Conservation (phyloP, 2,888 invertebrate genomes). For the Dioctria rufipes region DNA sequence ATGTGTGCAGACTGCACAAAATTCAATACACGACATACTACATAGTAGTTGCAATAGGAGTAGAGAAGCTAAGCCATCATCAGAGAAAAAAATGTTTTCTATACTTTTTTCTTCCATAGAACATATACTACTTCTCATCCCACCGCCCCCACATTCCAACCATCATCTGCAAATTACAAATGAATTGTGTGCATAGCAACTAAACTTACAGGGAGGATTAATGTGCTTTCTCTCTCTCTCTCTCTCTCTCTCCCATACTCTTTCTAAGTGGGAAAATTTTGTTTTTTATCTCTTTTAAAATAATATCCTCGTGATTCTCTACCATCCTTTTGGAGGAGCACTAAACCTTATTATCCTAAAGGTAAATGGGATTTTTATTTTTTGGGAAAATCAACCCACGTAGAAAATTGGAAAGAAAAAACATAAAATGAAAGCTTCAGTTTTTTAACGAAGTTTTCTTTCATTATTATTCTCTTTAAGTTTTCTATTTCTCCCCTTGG, state of each 20-base stretch:
- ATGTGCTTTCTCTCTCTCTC: too few species aligned
- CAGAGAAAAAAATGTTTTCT: constrained; percentile 5
- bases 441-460: neutral
- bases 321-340: neutral
- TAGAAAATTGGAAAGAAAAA: constrained; percentile 20
- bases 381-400: constrained; percentile 28
- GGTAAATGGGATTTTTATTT: constrained; percentile 33
- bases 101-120: neutral
- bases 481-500: neutral
- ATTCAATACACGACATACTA: neutral
- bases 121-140: neutral
- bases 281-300: constrained; percentile 1
- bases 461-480: neutral
- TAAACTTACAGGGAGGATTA: neutral
- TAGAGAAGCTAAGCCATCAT: neutral
- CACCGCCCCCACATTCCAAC: constrained; percentile 25
- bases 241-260: too few species aligned
- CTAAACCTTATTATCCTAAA: constrained; percentile 2
- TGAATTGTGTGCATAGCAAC: constrained; percentile 3
- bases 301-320: neutral
- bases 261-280: constrained; percentile 1
- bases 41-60: neutral
- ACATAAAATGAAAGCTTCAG: constrained; percentile 13
- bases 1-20: constrained; percentile 21
- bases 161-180: neutral